Evolutionary conservation across 2,113 vertebrate species (phyloP).

Genomic region (Antigone vipio): DNA sequence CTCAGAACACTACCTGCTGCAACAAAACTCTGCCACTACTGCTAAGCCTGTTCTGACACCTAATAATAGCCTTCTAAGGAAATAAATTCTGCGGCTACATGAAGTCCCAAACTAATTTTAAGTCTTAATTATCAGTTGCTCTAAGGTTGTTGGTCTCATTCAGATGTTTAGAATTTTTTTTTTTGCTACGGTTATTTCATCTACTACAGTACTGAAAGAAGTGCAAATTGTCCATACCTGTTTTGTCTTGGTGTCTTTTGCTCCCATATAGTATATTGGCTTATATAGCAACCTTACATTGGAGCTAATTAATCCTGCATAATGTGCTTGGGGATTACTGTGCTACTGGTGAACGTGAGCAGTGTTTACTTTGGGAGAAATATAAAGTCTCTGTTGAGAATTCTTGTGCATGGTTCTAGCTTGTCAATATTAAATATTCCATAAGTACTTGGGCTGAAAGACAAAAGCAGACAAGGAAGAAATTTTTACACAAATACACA

Average conservation of each 20-base stretch:
- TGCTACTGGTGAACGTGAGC: not conserved
- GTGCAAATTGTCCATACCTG: constrained; percentile 2
- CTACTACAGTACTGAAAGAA: not conserved
- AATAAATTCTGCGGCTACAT: not conserved
- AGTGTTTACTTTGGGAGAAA: not conserved
- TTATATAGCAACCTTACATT: constrained; percentile 68
- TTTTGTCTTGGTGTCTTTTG: not conserved
- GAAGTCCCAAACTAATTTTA: not conserved
- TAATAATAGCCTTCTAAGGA: not conserved
- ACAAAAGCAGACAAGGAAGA: not conserved
- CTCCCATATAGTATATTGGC: constrained; percentile 51
- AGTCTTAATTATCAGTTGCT: not conserved
- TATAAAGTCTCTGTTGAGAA: not conserved
- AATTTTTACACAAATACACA: not conserved
- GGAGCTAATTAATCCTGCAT: constrained; percentile 66
- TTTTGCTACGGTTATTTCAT: not conserved
- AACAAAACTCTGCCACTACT: not conserved
- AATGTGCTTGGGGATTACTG: constrained; percentile 50
- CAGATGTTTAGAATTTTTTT: not conserved
- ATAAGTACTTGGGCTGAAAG: constrained; percentile 64
- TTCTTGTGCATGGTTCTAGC: constrained; percentile 6
- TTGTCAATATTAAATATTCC: constrained; percentile 59
- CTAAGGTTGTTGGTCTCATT: not conserved
- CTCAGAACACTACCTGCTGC: not conserved
- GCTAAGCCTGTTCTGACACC: not conserved